Conservation (phyloP, 1,140 invertebrate species). For the Drosophila baimaii region DNA sequence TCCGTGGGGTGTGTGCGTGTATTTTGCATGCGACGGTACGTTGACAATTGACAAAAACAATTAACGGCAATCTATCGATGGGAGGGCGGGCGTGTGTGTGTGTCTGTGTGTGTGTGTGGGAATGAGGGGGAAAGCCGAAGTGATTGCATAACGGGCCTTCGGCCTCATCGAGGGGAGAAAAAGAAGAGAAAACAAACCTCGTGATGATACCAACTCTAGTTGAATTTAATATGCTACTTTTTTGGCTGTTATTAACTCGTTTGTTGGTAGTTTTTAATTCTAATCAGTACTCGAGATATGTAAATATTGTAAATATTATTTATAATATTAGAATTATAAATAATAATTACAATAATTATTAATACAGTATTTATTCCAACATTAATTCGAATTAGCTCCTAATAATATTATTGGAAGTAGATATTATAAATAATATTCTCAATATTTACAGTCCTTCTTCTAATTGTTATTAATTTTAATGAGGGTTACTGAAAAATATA, state of each 20-base stretch:
- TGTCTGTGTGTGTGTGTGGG: slow-evolving; percentile 3
- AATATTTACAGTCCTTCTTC: no score
- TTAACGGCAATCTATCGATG: slow-evolving; percentile 40
- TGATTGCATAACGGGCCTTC: slow-evolving; percentile 28
- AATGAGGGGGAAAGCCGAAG: slow-evolving; percentile 6
- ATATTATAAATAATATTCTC: no score
- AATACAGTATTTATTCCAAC: no score
- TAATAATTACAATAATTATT: no score
- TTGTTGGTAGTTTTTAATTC: no score
- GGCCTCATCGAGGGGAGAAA: slow-evolving; percentile 1
- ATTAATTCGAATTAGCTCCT: no score
- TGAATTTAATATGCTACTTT: not conserved
- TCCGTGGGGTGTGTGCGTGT: slow-evolving; percentile 25
- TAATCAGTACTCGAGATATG: not conserved
- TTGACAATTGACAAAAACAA: slow-evolving; percentile 51
- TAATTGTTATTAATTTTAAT: no score
- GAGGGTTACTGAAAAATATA: not conserved
- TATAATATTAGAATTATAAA: no score
- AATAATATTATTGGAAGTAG: no score
- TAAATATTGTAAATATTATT: no score
- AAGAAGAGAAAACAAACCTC: not conserved
- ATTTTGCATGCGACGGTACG: slow-evolving; percentile 41
- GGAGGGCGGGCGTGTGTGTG: not conserved
- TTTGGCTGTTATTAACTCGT: no score
- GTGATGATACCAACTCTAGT: not conserved